phyloP scores from a whole-genome alignment of 37 sponge, comb jelly and placozoan species.

The Chondrosia reniformis region DNA sequence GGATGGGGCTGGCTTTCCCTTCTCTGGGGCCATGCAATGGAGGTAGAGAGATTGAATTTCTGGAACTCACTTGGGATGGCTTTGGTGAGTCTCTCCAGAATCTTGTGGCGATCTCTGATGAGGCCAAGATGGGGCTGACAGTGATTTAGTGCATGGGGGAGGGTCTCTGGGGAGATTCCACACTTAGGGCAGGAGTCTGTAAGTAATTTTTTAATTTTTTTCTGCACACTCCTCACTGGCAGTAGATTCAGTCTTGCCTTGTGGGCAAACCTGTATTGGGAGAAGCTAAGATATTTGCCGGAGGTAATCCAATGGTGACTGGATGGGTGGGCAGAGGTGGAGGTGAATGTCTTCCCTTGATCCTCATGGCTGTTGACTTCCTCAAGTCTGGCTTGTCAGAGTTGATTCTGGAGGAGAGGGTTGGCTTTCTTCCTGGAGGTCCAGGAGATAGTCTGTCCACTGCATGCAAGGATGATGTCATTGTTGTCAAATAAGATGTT shows the following conservation, averaged over 20 bases:
- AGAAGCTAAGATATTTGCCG: constrained; percentile 27
- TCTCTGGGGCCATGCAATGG: too few species aligned
- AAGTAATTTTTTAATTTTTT: neutral
- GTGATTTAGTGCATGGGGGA: neutral
- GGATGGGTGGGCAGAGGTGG: constrained; percentile 9
- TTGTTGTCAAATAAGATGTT: neutral
- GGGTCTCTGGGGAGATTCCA: neutral
- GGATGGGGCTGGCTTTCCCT: too few species aligned
- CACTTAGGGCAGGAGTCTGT: neutral
- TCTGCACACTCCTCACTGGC: constrained; percentile 17
- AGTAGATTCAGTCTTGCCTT: constrained; percentile 41
- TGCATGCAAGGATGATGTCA: neutral
- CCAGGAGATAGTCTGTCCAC: neutral
- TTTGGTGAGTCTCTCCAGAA: neutral
- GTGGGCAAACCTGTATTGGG: constrained; percentile 30
- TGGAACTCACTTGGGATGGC: neutral
- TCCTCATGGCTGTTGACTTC: constrained; percentile 8
- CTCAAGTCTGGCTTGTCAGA: neutral
- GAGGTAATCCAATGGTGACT: constrained; percentile 36
- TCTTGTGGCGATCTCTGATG: neutral
- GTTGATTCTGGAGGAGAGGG: neutral
- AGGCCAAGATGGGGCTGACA: neutral
- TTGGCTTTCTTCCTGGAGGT: neutral
- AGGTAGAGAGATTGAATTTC: too few species aligned
- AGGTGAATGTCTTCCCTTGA: constrained; percentile 31